Evolutionary conservation across 2,888 invertebrate species (phyloP), one percentile per base, ranked within the genome.

Genomic region (Cactoblastis cactorum): DNA sequence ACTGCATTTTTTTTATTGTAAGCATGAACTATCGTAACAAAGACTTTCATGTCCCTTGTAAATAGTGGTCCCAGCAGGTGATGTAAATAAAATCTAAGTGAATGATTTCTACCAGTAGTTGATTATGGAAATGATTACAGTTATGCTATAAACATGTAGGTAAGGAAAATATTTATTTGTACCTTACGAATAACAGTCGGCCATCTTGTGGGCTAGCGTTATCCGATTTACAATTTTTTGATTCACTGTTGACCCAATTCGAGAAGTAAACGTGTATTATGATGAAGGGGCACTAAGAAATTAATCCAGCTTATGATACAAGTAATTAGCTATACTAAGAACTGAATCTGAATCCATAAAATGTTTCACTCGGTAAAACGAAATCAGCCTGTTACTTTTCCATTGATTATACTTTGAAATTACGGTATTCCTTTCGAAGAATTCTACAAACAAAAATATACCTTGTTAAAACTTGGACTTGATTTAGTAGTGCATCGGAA

Each of bases 181-280:
- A 87, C 87, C 86, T 87, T 84, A 89, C 86, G 81, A 88, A 85
- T 80, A 87, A 84, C 83, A 83, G 88, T 85, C 89, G 88, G 89
- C 89, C 89, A 89, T 89, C 83, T 89, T 89, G 89, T 86, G 78
- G 87, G 83, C 85, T 87, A 67, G 87, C 88, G 86, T 86, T 88
- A 85, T 84, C 80, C 85, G 86, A 86, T 71, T 74, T 78, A 73
- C 64, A 67, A 74, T 69, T 74, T 77, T 78, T 77, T 64, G 58
- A 66, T 74, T 74, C 74, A 72, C 74, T 75, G 65, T 61, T 67
- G 69, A 74, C 71, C 73, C 69, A 67, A 67, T 69, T 69, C 56
- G 69, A 68, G 56, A 67, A 70, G 67, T 61, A 63, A 50, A 67
- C 53, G 57, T 61, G 65, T 74, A 67, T 70, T 54, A 63, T 57